Conservation (phyloP, 2,113 vertebrate species). For the Redunca redunca region DNA sequence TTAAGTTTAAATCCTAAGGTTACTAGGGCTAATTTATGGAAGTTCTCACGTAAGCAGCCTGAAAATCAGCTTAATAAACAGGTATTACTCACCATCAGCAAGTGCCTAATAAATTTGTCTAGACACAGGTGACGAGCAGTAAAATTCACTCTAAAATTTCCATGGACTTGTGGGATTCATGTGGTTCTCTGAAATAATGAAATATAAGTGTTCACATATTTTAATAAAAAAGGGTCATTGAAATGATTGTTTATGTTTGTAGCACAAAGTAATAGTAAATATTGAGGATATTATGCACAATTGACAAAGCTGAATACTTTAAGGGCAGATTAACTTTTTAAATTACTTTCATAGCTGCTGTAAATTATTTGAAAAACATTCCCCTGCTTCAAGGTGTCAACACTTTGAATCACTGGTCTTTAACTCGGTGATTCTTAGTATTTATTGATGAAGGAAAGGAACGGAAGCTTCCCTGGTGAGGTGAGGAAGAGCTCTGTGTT, state of each 20-base stretch:
- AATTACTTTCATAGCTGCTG: neutral
- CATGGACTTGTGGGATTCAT: neutral
- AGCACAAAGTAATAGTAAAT: neutral
- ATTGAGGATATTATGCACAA: neutral
- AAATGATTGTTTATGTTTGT: neutral
- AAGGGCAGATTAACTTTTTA: neutral
- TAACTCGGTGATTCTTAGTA: neutral
- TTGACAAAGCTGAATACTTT: neutral
- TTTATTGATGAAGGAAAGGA: neutral
- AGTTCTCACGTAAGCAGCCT: slow-evolving; percentile 27
- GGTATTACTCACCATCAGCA: slow-evolving; percentile 51
- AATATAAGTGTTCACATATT: neutral
- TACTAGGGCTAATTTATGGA: slow-evolving; percentile 59
- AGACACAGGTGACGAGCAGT: slow-evolving; percentile 49
- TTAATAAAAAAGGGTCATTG: neutral
- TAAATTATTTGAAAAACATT: neutral
- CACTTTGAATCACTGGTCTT: neutral
- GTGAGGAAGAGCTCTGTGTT: neutral
- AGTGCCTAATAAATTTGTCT: slow-evolving; percentile 64
- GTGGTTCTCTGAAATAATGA: neutral
- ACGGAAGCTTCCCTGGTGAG: neutral
- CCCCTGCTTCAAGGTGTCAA: neutral
- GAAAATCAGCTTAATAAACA: slow-evolving; percentile 68
- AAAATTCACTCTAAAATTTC: slow-evolving; percentile 42
- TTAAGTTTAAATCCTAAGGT: slow-evolving; percentile 45